Base-by-base conservation (phyloP, 2,797 vertebrate species). In the Lithobates pipiens region DNA sequence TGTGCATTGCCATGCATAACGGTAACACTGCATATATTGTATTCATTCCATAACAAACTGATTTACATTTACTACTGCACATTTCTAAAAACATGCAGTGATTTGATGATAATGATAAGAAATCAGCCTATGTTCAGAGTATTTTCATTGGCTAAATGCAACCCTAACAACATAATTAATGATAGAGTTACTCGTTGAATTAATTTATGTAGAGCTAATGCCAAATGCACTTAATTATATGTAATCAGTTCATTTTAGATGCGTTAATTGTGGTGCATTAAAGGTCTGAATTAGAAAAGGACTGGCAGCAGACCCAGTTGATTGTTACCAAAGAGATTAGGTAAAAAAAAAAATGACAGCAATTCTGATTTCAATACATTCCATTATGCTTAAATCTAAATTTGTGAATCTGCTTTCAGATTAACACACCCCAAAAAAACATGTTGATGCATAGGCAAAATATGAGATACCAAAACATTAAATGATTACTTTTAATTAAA, bases 201-300 rank as follows among this genome's bases (percentile, higher is more conserved):
- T 80, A 50, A 80, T 80, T 46, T 70, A 70, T 80, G 36, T 42
- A 54, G 77, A 23, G 29, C 3, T 70, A 50, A 11, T 69, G 77
- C 77, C 77, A 80, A 80, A 50, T 70, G 67, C 44, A 70, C 42
- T 50, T 54, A 70, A 71, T 80, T 80, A 71, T 50, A 68, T 70
- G 65, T 80, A 71, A 63, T 54, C 44, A 71, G 42, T 80, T 61
- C 13, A 23, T 61, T 76, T 61, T 61, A 76, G 46, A 50, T 76
- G 50, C 50, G 50, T 76, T 76, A 54, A 72, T 61, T 61, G 75
- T 23, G 23, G 46, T 39, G 21, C 70, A 72, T n/a, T 72, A 11
- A 44, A 72, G 39, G 39, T 74, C 44, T 74, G 54, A 71, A 72
- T 72, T 57, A 81, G 25, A 61, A 21, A 61, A 23, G 21, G 54